A percentile compares a stretch with the other conserved stretches of the same genome.
These are phyloP conservation scores for Miniopterus natalensis DNA, from an alignment of 2,113 vertebrate genomes.

Conservation along the genomic window DNA sequence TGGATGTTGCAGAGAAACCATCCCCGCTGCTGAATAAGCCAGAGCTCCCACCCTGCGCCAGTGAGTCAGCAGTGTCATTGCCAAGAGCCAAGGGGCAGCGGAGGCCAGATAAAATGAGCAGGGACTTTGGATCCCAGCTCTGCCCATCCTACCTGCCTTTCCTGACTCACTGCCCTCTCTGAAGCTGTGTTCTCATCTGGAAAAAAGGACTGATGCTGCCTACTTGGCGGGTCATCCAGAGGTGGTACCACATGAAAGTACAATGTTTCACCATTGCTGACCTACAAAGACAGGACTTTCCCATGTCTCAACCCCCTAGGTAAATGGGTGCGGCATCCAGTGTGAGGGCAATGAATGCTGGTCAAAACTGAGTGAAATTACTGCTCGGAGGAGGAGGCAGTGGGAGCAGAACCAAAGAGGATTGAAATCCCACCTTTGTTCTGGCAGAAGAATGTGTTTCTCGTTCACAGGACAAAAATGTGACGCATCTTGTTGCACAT, in stretches of 20 bases:
- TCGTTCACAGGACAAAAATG: not conserved
- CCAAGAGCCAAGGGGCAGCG: not conserved
- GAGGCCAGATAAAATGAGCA: not conserved
- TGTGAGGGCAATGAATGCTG: accelerated
- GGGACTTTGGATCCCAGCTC: not conserved
- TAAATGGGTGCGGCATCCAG: accelerated
- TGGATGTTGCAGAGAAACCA: not conserved
- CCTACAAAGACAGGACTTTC: not conserved
- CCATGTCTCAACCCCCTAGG: accelerated
- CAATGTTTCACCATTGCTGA: accelerated
- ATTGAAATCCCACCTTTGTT: not conserved
- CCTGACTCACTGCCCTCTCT: not conserved
- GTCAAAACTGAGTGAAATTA: not conserved
- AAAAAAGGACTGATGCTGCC: not conserved
- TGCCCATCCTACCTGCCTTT: not conserved
- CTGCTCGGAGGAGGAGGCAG: not conserved
- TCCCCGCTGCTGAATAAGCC: not conserved
- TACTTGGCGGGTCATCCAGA: not conserved
- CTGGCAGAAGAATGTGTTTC: not conserved
- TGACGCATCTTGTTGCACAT: not conserved
- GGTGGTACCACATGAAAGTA: not conserved
- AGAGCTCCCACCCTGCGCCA: not conserved
- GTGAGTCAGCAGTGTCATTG: not conserved
- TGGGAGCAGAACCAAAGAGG: accelerated
- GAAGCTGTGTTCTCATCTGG: not conserved